Conservation (phyloP, 2,113 vertebrate species). For the Silurus asotus region DNA sequence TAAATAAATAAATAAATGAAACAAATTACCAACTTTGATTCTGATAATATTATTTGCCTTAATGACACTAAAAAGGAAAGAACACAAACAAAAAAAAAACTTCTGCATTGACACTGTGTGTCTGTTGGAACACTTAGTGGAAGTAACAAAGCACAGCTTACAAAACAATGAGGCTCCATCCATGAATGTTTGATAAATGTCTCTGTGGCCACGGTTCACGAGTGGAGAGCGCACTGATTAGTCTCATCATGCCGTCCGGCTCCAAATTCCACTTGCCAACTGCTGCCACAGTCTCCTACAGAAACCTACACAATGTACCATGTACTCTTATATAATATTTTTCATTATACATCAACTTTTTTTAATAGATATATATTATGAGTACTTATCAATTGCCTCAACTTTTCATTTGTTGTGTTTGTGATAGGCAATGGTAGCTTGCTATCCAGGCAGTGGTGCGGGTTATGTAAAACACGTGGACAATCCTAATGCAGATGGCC, state of each 20-base stretch:
- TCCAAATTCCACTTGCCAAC: too few relatives aligned
- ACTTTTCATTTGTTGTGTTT: conserved; percentile 13
- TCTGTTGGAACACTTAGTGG: not conserved
- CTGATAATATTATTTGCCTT: not conserved
- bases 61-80: not conserved
- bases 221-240: too few relatives aligned
- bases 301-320: not conserved
- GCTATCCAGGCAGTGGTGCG: conserved; percentile 87
- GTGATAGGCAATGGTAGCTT: conserved; percentile 86
- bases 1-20: not conserved
- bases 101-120: not conserved
- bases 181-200: not conserved
- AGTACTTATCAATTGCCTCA: not conserved
- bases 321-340: not conserved
- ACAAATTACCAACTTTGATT: not conserved
- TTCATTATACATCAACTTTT: not conserved
- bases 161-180: not conserved
- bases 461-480: conserved; percentile 90
- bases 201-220: too few relatives aligned
- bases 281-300: not conserved
- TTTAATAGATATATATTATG: too few relatives aligned
- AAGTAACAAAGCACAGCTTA: not conserved
- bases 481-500: conserved; percentile 85
- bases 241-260: too few relatives aligned
- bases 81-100: not conserved